Base-by-base conservation (phyloP, 2,888 invertebrate species). In the Drosophila gaucha region DNA sequence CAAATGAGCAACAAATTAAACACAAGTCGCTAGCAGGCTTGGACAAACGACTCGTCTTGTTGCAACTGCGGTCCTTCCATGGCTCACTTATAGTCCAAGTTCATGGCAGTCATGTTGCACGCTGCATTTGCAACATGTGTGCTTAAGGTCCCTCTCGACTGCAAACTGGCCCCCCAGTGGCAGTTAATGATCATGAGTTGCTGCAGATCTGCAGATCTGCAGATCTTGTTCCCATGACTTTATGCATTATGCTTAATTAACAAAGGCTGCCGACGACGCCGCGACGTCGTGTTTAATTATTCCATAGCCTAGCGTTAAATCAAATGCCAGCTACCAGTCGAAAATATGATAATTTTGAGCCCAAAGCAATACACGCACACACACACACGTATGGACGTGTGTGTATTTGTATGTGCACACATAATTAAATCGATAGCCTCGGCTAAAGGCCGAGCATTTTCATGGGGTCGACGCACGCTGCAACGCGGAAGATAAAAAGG, bases 401-500 rank as follows among this genome's bases (percentile, higher is more conserved):
- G 16, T 26, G 14, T 9, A 16, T 36, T 49, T 31, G 30, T 33
- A 65, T 71, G 58, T 52, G 54, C 67, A 71, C 67, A 70, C 74
- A 74, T 73, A 80, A 83, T 77, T 75, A 73, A 75, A 70, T 75
- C 80, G 75, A 80, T 77, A 73, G 67, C 24, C 41, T 52, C 57
- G 28, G 43, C 58, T 50, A 30, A 26, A 28, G 39, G 44, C 41
- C 22, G 50, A 33, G 28, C 57, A 33, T 47, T 47, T 43, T 30
- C 56, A 46, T 63, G 70, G 52, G 84, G 78, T 85, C 84, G 67
- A 67, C 58, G 84, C 46, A 59, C 84, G 67, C 83, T 66, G 80
- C 73, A 87, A 85, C 88, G 86, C 88, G 88, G 86, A 85, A 87
- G 80, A 85, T 85, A 79, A 80, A 84, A 87, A 86, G 86, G 88